A percentile compares a stretch with the other conserved stretches of the same genome.
These are phyloP conservation scores for Fringilla coelebs DNA, from an alignment of 2,797 vertebrate species.

Conservation along the genomic window DNA sequence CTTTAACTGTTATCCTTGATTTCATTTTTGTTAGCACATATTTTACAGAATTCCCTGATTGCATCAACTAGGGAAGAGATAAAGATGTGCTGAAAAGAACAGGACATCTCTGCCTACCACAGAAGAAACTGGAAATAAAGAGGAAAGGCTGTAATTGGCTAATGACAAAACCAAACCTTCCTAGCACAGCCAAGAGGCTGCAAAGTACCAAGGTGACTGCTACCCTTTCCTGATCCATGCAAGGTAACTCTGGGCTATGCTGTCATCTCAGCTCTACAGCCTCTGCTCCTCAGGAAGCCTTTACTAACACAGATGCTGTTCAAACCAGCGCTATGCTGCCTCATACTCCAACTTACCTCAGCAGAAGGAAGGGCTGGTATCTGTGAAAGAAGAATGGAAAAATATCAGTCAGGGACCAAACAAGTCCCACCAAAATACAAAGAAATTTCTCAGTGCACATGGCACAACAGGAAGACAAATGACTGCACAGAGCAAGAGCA, in stretches of 20 bases:
- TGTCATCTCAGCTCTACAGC: neutral
- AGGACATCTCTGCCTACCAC: neutral
- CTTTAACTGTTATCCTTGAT: neutral
- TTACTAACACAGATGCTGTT: neutral
- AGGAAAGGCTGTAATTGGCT: neutral
- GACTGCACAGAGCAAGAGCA: neutral
- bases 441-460: accelerated
- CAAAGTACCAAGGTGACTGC: neutral
- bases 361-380: constrained; percentile 41
- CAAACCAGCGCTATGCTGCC: neutral
- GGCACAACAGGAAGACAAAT: neutral
- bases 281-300: neutral
- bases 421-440: neutral
- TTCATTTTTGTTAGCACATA: neutral
- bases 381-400: neutral
- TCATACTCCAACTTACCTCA: neutral
- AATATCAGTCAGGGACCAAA: neutral
- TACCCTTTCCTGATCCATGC: neutral
- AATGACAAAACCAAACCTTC: neutral
- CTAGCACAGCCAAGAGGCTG: neutral
- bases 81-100: neutral
- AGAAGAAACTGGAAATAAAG: neutral
- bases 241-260: neutral
- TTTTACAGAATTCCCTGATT: neutral
- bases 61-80: neutral